Base-by-base conservation (phyloP, 2,797 vertebrate species). In the Acipenser oxyrinchus region DNA sequence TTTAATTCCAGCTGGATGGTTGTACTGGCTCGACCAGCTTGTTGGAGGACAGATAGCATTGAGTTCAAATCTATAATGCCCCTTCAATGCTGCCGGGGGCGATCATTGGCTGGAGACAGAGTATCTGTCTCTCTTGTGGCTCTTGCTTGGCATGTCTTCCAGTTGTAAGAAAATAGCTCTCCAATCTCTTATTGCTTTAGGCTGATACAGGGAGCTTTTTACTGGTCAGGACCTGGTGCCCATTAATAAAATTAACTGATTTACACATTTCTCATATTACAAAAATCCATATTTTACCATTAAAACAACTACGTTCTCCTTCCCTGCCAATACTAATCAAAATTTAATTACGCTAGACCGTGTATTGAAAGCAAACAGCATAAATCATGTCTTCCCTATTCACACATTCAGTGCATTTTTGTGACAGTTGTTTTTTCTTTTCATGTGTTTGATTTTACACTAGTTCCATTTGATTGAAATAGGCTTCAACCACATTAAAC, bases 201-300 rank as follows among this genome's bases (percentile, higher is more conserved):
- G 73, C 71, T 72, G 74, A 76, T 72, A 69, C 49, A 69, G 10
- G 63, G 52, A 72, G 70, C 68, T 68, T 73, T 73, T 65, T 55
- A 69, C 51, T 62, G 63, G 70, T 72, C 60, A 48, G 62, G 63
- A 78, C 72, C 70, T 65, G 65, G 68, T 74, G 73, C 65, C 49
- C 73, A 79, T 75, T 72, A 80, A 77, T 70, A 64, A 65, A 64
- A 69, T 76, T 37, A 50, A 63, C 64, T 79, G 84, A 85, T 86
- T 84, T 79, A 82, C 13, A 66, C 69, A 50, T 69, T 37, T 71
- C 73, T 84, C 73, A 83, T 83, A 86, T 82, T 67, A 65, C 65
- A 72, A 78, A 82, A 76, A 84, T 87, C 82, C 75, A 83, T 84
- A 85, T 72, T 76, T 68, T 76, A 75, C 79, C 74, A 74, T 83